These are phyloP conservation scores for Tetragnatha montana DNA, from an alignment of 2,888 invertebrate species.

Conservation along the genomic window DNA sequence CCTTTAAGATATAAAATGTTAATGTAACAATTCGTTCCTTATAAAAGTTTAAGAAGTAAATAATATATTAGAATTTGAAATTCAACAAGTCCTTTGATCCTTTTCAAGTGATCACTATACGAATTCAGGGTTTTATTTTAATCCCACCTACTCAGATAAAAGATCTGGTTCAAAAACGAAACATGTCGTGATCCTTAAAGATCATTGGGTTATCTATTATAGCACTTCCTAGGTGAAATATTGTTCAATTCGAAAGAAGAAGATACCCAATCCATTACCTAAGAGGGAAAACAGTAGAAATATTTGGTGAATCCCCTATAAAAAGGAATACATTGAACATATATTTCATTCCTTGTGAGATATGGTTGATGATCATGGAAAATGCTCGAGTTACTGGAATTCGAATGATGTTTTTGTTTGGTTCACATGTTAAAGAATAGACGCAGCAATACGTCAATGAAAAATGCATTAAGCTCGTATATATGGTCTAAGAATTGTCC, in stretches of 20 bases:
- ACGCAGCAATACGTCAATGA: constrained; percentile 30
- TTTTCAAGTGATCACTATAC: no score
- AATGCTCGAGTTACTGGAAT: constrained; percentile 12
- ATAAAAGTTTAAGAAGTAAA: no score
- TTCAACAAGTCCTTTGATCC: no score
- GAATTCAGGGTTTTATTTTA: no score
- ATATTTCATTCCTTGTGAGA: neutral
- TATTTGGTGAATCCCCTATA: constrained; percentile 4
- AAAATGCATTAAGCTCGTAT: neutral
- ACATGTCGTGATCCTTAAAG: neutral
- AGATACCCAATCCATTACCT: neutral
- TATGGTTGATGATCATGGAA: constrained; percentile 27
- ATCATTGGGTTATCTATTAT: constrained; percentile 21
- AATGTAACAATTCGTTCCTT: no score
- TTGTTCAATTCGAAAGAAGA: neutral
- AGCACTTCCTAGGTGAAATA: constrained; percentile 20
- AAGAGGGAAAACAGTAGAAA: constrained; percentile 1
- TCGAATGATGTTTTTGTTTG: constrained; percentile 8
- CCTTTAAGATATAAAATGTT: no score
- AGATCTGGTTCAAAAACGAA: neutral
- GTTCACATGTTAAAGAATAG: constrained; percentile 17
- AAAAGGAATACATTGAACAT: neutral
- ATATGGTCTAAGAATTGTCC: no score
- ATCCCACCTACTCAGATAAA: no score
- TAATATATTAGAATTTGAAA: no score